Evolutionary conservation across 2,797 vertebrate species (phyloP), one percentile per base, ranked within the genome.

Genomic region (Gadopsis marmoratus): DNA sequence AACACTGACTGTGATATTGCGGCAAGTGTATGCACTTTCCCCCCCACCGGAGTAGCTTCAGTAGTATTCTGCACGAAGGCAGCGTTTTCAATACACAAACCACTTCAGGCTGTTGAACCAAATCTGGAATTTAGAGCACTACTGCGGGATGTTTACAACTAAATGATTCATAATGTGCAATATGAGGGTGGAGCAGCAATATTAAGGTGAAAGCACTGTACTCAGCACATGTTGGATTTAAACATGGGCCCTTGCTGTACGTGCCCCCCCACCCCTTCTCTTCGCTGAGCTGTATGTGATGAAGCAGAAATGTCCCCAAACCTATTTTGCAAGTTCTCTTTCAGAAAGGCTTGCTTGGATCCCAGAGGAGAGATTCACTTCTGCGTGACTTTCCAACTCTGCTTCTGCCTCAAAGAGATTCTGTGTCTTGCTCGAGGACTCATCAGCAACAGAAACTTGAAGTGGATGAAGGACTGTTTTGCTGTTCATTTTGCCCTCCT

Each of bases 61-160:
- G 76, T 81, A 41, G 74, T 74, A 69, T 41, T 47, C 55, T 56
- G 71, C 69, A 82, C 82, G 74, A 73, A 84, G 68, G 54, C 56
- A 19, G 16, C 6, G 37, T 74, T 89, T 90, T 76, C 71, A 76
- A 70, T 68, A 56, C 59, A 69, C 55, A 82, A 69, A 75, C 54
- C 74, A 81, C 87, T 76, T 69, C 35, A 11, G 82, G 83, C 78
- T 86, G 78, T 85, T 75, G 79, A 83, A 83, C 78, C 81, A 79
- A 76, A 81, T 81, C 75, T 45, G 47, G 59, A 85, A 83, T 84
- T 82, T 82, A 72, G 76, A 89, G 68, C 66, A 51, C 29, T 55
- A 71, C 83, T 82, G 59, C 33, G 11, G 64, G 69, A 81, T 86
- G 74, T 90, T 90, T 89, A 79, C 81, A 84, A n/a, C 82, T 66